These are phyloP conservation scores for Aphelenchoides fujianensis DNA, from an alignment of 1,140 invertebrate genomes.

Conservation along the genomic window DNA sequence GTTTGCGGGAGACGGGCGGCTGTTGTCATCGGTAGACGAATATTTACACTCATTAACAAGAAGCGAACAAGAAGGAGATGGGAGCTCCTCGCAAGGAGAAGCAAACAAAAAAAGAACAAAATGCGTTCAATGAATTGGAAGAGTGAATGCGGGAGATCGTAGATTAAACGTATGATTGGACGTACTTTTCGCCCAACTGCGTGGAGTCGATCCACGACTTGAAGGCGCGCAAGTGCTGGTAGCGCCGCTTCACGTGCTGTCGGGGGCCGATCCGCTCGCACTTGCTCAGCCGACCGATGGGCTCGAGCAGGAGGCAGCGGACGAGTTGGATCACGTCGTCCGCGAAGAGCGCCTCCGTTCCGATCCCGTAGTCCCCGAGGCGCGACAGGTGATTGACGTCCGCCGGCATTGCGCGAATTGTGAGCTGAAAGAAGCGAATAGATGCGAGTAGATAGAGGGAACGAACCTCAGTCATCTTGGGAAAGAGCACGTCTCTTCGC, in stretches of 20 bases:
- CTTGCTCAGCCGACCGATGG: background rate
- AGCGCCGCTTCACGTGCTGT: conserved; percentile 16
- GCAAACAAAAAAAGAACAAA: conserved; percentile 1
- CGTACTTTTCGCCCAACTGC: conserved; percentile 32
- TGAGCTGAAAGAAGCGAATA: conserved; percentile 27
- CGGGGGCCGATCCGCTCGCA: background rate
- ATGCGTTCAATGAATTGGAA: background rate
- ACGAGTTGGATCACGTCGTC: conserved; percentile 19
- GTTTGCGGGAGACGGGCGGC: too few relatives aligned
- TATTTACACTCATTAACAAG: conserved; percentile 3
- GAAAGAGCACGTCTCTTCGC: conserved; percentile 11
- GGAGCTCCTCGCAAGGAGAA: background rate
- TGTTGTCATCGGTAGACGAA: too few relatives aligned
- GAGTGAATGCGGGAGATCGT: background rate
- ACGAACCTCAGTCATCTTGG: conserved; percentile 20
- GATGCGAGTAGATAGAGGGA: background rate
- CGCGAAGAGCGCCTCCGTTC: conserved; percentile 6
- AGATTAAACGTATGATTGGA: conserved; percentile 24
- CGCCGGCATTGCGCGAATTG: conserved; percentile 18
- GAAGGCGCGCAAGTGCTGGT: conserved; percentile 31
- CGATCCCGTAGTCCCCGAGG: conserved; percentile 25
- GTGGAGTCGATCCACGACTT: conserved; percentile 24
- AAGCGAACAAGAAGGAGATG: background rate
- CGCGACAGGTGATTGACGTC: conserved; percentile 29
- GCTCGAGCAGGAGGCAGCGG: conserved; percentile 22